Evolutionary conservation across 2,113 vertebrate genomes (phyloP), one percentile per base, ranked within the genome.

Genomic region (Pholis gunnellus): DNA sequence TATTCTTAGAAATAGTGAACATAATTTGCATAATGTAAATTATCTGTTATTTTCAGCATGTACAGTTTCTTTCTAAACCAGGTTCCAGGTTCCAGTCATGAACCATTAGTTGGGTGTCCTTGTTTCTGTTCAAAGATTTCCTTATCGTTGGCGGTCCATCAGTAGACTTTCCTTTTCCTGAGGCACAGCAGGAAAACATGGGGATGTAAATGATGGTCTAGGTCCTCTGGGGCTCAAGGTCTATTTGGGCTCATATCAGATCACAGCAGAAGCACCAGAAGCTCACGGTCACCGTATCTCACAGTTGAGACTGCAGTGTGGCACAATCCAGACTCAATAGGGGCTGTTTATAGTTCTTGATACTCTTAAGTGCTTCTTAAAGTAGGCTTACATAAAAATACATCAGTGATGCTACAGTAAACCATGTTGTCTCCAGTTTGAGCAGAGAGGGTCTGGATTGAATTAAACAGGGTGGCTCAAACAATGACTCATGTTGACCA

Each of bases 151-250:
- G 5, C 11, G 59, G 15, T 46, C 42, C 56, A 48, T 29, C 60
- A n/a, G 3, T 0, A 18, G 9, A 20, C 7, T 64, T 54, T 59
- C 64, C 61, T 59, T 14, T 46, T 18, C 15, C 7, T 25, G 18
- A 48, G 25, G 8, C 34, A 34, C 22, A 68, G 80, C 61, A 54
- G 75, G 69, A 88, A 76, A 82, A 15, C n/a, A 5, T 29, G 2
- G 22, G 8, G 11, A 22, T 38, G 1, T 9, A 50, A 25, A 67
- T 5, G 29, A 25, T 25, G 11, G 5, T 10, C n/a, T 7, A 52
- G 22, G 2, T 14, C 22, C 8, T 59, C 34, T 4, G n/a, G 18
- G 67, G 2, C 54, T 52, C 44, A 78, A 70, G 48, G 61, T 46
- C 70, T n/a, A 0, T 10, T 66, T 29, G 17, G 3, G 0, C 1